Evolutionary conservation across 2,113 vertebrate genomes (phyloP), one percentile per base, ranked within the genome.

Genomic region (Rousettus leschenaultii): DNA sequence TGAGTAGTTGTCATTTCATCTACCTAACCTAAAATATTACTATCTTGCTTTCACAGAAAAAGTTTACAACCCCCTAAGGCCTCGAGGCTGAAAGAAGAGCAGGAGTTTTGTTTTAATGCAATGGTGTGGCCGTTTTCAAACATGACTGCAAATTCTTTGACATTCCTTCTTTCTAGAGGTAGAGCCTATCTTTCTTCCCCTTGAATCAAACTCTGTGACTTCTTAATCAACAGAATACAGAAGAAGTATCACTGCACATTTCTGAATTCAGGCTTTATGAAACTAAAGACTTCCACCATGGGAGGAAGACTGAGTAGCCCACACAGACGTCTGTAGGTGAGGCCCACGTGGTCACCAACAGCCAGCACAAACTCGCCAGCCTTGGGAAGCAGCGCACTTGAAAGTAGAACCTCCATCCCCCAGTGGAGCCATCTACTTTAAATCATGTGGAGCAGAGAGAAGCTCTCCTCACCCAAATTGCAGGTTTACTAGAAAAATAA

Each of bases 401-500:
- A 79, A 68, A 5, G 26, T 0, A 26, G 38, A 24, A 45, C 26
- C 24, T 30, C 7, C 4, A 48, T 26, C 24, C 18, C 73, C 7
- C 5, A 22, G 40, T 0, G 78, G 12, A 73, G n/a, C 9, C 35
- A 86, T 45, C 38, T 48, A 12, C 28, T 63, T 38, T 61, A 86
- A 16, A 53, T 22, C 6, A n/a, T 0, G 5, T 35, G 33, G 7
- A 68, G 21, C 40, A 45, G 11, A 53, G 33, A 90, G 11, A 18
- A 86, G 12, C 3, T 74, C 8, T 68, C 28, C 66, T 85, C 9
- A 61, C 9, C 33, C 38, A 55, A 59, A 94, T 0, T 16, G 30
- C 22, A 91, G 68, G 75, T 78, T 55, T 65, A 15, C 57, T 13
- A 89, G 82, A 33, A 86, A 93, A 93, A 61, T 45, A 94, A 94